These are phyloP conservation scores for Agelaius tricolor DNA, from an alignment of 2,113 vertebrate genomes.

Conservation along the genomic window DNA sequence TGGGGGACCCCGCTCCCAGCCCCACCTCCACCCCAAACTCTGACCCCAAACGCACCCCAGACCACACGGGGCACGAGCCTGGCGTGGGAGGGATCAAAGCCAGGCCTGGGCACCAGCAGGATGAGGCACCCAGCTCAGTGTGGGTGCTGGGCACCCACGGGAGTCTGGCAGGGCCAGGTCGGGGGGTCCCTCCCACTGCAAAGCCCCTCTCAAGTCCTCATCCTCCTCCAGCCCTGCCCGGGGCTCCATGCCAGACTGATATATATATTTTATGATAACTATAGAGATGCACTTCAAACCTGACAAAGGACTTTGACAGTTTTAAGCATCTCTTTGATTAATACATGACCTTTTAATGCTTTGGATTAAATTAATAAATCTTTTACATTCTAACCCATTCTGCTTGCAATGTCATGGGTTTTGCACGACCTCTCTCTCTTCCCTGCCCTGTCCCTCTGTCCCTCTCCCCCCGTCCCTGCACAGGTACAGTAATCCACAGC, in stretches of 20 bases:
- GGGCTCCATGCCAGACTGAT: conserved; percentile 24
- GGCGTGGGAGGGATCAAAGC: background rate
- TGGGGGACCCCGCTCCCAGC: accelerated
- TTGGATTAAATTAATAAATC: conserved; percentile 63
- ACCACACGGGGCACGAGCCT: accelerated
- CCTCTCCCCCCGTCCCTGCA: accelerated
- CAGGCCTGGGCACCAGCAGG: background rate
- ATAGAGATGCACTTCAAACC: conserved; percentile 48
- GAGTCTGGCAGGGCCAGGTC: accelerated
- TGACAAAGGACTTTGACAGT: conserved; percentile 60
- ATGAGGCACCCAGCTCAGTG: background rate
- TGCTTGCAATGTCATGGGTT: background rate
- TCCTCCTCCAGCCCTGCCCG: background rate
- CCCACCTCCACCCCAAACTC: background rate
- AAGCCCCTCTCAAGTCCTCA: accelerated
- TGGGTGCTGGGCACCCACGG: background rate
- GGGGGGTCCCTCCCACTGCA: background rate
- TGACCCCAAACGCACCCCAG: too few relatives aligned
- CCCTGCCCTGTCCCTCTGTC: background rate
- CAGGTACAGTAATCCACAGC: background rate
- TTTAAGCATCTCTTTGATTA: conserved; percentile 67
- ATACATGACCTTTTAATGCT: conserved; percentile 58
- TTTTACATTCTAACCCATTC: conserved; percentile 25
- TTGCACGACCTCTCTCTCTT: background rate
- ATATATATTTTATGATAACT: conserved; percentile 66